phyloP scores from a whole-genome alignment of 2,888 invertebrate species.

The Dasysyrphus tricinctus region DNA sequence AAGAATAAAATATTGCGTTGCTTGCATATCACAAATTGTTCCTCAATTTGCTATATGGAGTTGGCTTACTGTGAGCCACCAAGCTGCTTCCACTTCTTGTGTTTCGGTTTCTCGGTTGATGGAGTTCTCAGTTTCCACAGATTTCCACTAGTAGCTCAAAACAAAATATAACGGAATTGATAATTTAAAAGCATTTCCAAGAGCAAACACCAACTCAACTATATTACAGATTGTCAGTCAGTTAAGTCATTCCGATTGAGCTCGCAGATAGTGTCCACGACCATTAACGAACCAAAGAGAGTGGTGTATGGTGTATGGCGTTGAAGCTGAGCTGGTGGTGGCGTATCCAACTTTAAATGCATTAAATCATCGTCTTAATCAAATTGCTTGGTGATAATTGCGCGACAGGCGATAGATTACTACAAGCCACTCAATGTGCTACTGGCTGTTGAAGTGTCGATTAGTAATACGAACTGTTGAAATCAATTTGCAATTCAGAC shows the following conservation, averaged over 20 bases:
- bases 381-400: slow-evolving; percentile 62
- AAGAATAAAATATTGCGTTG: too few relatives aligned
- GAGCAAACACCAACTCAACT: background rate
- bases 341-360: slow-evolving; percentile 29
- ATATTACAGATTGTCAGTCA: background rate
- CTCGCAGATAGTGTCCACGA: slow-evolving; percentile 43
- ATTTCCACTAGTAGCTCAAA: background rate
- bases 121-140: too few relatives aligned
- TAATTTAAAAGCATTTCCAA: slow-evolving; percentile 8
- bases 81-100: too few relatives aligned
- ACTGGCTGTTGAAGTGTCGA: slow-evolving; percentile 34
- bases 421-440: slow-evolving; percentile 38
- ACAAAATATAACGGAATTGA: background rate
- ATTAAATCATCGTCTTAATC: slow-evolving; percentile 70
- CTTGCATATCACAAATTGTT: too few relatives aligned
- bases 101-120: too few relatives aligned
- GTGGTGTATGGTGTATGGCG: background rate
- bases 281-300: background rate
- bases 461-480: slow-evolving; percentile 49
- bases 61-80: too few relatives aligned
- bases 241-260: slow-evolving; percentile 68
- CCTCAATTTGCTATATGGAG: too few relatives aligned
- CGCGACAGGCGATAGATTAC: slow-evolving; percentile 65
- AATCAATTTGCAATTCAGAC: slow-evolving; percentile 64
- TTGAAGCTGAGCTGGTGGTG: slow-evolving; percentile 3